Conservation (phyloP, 2,888 invertebrate genomes). For the Drosophila falleni region DNA sequence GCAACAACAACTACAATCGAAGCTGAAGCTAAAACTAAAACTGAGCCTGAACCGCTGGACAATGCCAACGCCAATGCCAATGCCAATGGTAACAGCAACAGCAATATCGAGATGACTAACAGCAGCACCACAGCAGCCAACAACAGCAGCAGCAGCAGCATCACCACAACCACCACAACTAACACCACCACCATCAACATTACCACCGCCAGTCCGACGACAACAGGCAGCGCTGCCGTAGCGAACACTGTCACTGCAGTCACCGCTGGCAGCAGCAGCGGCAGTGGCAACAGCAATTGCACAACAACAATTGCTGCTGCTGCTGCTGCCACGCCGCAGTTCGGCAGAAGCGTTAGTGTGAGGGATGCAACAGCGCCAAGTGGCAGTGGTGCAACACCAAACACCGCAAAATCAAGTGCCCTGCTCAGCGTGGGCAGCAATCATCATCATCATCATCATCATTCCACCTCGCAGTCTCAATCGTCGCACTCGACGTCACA, state of each 20-base stretch:
- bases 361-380: constrained; percentile 35
- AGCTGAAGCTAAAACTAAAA: constrained; percentile 2
- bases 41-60: constrained; percentile 44
- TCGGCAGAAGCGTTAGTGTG: constrained; percentile 41
- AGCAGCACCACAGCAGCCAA: not conserved
- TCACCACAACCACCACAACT: constrained; percentile 17
- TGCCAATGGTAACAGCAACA: constrained; percentile 36
- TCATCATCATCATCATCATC: constrained; percentile 60
- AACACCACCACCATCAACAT: constrained; percentile 31
- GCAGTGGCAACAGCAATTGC: constrained; percentile 24
- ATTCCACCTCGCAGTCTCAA: constrained; percentile 17
- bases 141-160: constrained; percentile 15
- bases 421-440: constrained; percentile 68
- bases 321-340: constrained; percentile 38
- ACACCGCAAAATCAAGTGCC: constrained; percentile 48
- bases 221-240: constrained; percentile 19
- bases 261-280: constrained; percentile 19
- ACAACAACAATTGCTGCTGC: constrained; percentile 11
- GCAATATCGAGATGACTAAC: constrained; percentile 16
- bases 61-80: constrained; percentile 47
- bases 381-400: constrained; percentile 26
- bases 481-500: constrained; percentile 29
- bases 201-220: constrained; percentile 17
- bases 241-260: constrained; percentile 3
- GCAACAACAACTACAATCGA: constrained; percentile 3